A percentile compares a stretch with the other conserved stretches of the same genome.
Evolutionary conservation across 2,888 invertebrate genomes (phyloP).

Genomic region (Microctonus brassicae): DNA sequence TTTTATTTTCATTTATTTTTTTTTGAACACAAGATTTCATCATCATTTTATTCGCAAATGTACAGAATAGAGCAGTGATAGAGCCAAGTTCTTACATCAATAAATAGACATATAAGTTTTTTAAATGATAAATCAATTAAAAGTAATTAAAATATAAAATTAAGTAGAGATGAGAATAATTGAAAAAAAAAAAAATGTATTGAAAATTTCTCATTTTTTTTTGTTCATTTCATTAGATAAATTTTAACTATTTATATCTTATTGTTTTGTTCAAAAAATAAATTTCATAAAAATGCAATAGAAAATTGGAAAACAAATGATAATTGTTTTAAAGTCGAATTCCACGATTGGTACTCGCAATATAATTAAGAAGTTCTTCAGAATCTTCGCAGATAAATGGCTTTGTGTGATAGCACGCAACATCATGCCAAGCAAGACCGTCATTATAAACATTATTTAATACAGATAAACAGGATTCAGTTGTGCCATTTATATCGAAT

Average conservation of each 20-base stretch:
- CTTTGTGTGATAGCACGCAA: conserved; percentile 93
- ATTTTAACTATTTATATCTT: not conserved
- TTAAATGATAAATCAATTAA: not conserved
- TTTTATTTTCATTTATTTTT: not conserved
- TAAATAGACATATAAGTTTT: not conserved
- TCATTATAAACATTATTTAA: conserved; percentile 94
- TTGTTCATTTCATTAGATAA: too few relatives aligned
- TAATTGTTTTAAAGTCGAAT: conserved; percentile 79
- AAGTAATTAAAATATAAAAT: not conserved
- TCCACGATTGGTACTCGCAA: conserved; percentile 86
- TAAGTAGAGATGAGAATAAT: not conserved
- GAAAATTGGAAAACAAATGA: not conserved
- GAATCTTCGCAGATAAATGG: conserved; percentile 92
- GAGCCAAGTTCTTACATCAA: not conserved
- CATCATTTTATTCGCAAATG: not conserved
- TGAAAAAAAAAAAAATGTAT: not conserved
- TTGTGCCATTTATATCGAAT: conserved; percentile 89
- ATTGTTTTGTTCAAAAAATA: not conserved
- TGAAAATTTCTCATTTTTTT: not conserved
- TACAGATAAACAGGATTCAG: conserved; percentile 88
- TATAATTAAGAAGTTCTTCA: conserved; percentile 88
- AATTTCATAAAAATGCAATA: not conserved
- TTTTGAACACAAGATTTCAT: not conserved
- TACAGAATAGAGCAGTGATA: not conserved
- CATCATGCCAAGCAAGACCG: conserved; percentile 94